These are phyloP conservation scores for Cacatua alba DNA, from an alignment of 2,113 vertebrate genomes.

Conservation along the genomic window DNA sequence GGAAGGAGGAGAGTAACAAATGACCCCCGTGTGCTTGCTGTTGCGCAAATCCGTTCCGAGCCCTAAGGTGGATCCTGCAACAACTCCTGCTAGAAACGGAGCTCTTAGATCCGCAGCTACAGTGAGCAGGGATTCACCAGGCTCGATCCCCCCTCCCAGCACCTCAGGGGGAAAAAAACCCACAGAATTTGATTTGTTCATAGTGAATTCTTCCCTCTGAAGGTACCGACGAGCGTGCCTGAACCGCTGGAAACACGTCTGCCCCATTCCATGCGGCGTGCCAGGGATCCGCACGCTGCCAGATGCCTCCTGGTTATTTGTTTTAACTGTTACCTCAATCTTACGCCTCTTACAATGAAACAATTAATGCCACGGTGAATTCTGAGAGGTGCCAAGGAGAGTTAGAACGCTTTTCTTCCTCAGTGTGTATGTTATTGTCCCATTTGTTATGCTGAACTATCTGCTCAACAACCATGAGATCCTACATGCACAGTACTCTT, in stretches of 20 bases:
- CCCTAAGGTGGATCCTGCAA: not conserved
- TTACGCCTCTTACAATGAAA: conserved; percentile 39
- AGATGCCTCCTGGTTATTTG: conserved; percentile 49
- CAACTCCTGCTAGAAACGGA: not conserved
- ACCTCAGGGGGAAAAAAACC: not conserved
- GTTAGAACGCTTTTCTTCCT: conserved; percentile 8
- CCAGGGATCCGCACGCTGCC: conserved; percentile 24
- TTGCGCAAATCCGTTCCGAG: not conserved
- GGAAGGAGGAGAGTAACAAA: not conserved
- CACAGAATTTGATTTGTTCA: conserved; percentile 31
- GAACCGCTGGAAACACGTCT: conserved; percentile 45
- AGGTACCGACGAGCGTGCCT: conserved; percentile 7
- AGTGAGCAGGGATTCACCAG: not conserved
- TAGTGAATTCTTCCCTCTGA: conserved; percentile 30
- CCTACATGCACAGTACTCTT: not conserved
- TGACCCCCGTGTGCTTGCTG: not conserved
- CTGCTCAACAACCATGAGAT: not conserved
- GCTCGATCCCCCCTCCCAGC: not conserved
- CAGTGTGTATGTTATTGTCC: not conserved
- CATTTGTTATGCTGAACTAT: not conserved
- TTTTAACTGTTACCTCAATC: conserved; percentile 63
- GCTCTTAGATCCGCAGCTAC: not conserved
- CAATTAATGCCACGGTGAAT: not conserved
- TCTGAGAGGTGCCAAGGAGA: not conserved
- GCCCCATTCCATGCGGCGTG: not conserved